phyloP scores from a whole-genome alignment of 2,888 invertebrate species.

The Aphodius granarius region DNA sequence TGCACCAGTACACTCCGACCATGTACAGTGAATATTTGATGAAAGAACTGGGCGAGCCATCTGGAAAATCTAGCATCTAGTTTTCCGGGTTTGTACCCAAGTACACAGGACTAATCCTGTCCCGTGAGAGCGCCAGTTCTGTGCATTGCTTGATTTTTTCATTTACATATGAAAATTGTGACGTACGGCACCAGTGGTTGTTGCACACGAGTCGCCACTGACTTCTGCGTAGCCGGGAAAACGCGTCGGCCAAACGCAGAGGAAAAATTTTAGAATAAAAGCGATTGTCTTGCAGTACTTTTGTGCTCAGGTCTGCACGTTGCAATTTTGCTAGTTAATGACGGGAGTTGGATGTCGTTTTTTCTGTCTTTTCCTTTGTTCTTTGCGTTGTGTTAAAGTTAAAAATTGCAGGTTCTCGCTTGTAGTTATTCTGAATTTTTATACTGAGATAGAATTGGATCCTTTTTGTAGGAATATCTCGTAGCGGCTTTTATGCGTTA shows the following conservation, averaged over 20 bases:
- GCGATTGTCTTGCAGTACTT: not conserved
- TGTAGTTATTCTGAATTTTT: not conserved
- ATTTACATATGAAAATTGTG: slow-evolving; percentile 12
- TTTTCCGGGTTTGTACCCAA: slow-evolving; percentile 4
- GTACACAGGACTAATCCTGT: slow-evolving; percentile 8
- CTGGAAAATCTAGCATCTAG: slow-evolving; percentile 8
- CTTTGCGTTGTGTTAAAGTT: not conserved
- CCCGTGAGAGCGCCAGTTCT: not conserved
- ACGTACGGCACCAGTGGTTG: not conserved
- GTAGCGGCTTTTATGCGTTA: too few species aligned
- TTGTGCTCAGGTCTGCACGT: not conserved
- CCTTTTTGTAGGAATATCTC: not conserved
- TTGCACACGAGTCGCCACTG: not conserved
- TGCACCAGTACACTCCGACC: not conserved
- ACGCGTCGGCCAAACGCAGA: not conserved
- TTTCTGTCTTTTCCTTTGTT: not conserved
- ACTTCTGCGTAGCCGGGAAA: not conserved
- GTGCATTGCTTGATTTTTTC: slow-evolving; percentile 6
- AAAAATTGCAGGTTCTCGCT: not conserved
- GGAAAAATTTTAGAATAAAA: not conserved
- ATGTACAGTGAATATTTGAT: slow-evolving; percentile 6
- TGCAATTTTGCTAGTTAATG: not conserved
- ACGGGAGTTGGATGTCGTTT: not conserved
- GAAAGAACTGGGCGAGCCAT: slow-evolving; percentile 7
- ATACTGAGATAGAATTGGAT: not conserved